Evolutionary conservation across 2,888 invertebrate genomes (phyloP), one percentile per base, ranked within the genome.

Genomic region (Polylopha cassiicola): DNA sequence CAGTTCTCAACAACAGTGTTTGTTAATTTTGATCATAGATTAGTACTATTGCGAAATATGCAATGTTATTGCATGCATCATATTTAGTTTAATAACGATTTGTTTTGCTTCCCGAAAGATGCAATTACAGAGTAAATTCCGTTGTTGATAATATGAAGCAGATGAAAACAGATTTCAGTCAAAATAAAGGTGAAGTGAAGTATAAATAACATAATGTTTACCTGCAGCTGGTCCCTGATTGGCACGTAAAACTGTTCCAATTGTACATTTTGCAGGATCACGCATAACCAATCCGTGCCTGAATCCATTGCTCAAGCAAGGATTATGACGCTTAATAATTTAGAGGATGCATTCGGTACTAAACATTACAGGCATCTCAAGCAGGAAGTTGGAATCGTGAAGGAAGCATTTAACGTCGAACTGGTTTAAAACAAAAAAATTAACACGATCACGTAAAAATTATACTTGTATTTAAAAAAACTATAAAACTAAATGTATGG

Each of bases 181-280:
- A 26, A 23, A 23, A 10, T 6, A 14, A 10, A 16, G 15, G 7
- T 3, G 30, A 37, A 32, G 28, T 26, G 14, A 39, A 27, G 31
- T 15, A 36, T 16, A 22, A 8, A 33, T 36, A 37, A 20, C 27
- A 9, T 13, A 42, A 48, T 62, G 54, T 62, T 70, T 69, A 95
- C 92, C 86, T 97, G 97, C 22, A 97, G 87, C 67, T 98, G 95
- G 87, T 98, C 97, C 48, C 95, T 88, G 41, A 98, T 93, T 46
- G 95, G 89, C 36, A 92, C 89, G 65, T 95, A 92, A 77, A 98
- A 98, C 74, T 97, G 96, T 53, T 93, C 93, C 43, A 98, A 86
- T 76, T 98, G 97, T 29, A 97, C 95, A 76, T 97, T 95, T 47
- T 90, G 89, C 53, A 98, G 81, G 41, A 98, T 87, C 55, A 95